Conservation (phyloP, 2,888 invertebrate species). For the Encarsia formosa region DNA sequence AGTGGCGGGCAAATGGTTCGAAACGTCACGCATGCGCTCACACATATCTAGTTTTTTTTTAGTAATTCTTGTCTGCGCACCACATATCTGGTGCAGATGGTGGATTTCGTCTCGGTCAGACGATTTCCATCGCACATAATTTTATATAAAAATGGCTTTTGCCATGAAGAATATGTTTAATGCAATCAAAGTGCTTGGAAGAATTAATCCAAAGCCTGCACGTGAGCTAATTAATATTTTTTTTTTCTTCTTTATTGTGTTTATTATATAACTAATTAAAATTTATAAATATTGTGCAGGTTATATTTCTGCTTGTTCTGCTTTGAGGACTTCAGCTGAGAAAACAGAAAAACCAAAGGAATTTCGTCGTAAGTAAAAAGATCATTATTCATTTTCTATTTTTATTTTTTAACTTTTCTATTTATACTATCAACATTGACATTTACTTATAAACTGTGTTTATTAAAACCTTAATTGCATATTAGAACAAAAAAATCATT, state of each 20-base stretch:
- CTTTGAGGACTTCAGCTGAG: slow-evolving; percentile 8
- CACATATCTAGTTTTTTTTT: not conserved
- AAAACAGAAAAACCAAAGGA: not conserved
- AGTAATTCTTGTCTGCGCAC: no score
- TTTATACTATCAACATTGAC: no score
- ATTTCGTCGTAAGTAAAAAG: slow-evolving; percentile 15
- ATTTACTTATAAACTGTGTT: no score
- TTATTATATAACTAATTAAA: slow-evolving; percentile 18
- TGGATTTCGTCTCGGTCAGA: no score
- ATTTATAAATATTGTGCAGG: slow-evolving; percentile 9
- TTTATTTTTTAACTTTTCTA: no score
- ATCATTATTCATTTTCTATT: no score
- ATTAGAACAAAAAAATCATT: no score
- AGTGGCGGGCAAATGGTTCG: slow-evolving; percentile 19
- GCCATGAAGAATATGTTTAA: slow-evolving; percentile 21
- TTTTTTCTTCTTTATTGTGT: not conserved
- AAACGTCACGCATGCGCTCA: slow-evolving; percentile 11
- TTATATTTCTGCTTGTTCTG: slow-evolving; percentile 23
- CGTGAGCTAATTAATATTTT: slow-evolving; percentile 14
- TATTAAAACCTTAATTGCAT: no score
- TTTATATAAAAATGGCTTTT: slow-evolving; percentile 18
- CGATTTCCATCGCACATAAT: slow-evolving; percentile 5
- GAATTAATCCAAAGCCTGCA: slow-evolving; percentile 2
- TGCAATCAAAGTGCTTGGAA: slow-evolving; percentile 12
- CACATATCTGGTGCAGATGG: no score